Evolutionary conservation across 37 sponge, comb jelly and placozoan species (phyloP), one percentile per base, ranked within the genome.

Genomic region (Ianthella basta): DNA sequence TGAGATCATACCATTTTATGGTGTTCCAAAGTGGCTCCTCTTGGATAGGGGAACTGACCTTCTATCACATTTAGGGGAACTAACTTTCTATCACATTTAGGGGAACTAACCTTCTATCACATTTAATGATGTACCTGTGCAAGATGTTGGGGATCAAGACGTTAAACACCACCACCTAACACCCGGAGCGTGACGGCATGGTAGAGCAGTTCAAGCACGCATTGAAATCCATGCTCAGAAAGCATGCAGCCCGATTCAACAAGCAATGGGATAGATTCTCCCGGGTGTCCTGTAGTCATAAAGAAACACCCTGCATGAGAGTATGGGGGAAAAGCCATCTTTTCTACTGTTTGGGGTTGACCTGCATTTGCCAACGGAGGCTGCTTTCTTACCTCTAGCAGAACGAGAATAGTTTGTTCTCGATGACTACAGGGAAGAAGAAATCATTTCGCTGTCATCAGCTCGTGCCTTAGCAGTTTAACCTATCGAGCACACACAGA

Each of bases 171-270:
- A 83, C 59, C 30, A 33, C 88, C 19, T 64, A 86, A 15, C 80
- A 86, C 69, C 86, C 86, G n/a, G 41, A 80, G 56, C 81, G 87
- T 35, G 57, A 87, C 68, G 87, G 87, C 4, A 80, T 86, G 87
- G 81, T 87, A 8, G 82, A 87, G 61, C 60, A 41, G 20, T 87
- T 87, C 66, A 87, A 87, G n/a, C 78, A 64, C 21, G 83, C 84
- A 4, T 68, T 88, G 24, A 88, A 83, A 39, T 77, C 80, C 1
- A 83, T 61, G 80, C 56, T 75, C 39, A 15, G 84, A 0, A 83
- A 83, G 38, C 84, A 88, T 40, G 34, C 60, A 25, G 78, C 53
- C n/a, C 56, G 4, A 60, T 88, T 72, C 27, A 82, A 72, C 20
- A 78, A 15, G 1, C 86, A 89, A 32, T 89, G 90, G 82, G 86